Conservation (phyloP, 2,797 vertebrate genomes). For the Phylloscopus collybita region DNA sequence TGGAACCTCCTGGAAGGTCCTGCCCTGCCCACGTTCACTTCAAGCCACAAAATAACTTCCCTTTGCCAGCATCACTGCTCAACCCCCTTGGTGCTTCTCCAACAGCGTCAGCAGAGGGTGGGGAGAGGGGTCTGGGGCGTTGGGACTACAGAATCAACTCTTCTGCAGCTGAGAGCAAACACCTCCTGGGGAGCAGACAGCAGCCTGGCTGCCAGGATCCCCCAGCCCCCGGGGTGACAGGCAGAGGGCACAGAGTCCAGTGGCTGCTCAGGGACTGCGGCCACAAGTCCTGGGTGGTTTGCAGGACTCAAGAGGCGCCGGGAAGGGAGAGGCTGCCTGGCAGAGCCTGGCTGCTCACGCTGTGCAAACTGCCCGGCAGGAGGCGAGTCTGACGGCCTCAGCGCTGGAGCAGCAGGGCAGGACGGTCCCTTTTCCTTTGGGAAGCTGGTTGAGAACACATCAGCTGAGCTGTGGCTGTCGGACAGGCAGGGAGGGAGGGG, state of each 20-base stretch:
- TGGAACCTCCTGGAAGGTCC: neutral
- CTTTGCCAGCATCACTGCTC: neutral
- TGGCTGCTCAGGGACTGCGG: neutral
- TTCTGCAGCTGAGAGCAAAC: neutral
- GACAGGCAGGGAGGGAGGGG: neutral
- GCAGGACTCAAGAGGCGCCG: accelerated
- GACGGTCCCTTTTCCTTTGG: neutral
- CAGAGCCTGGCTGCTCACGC: accelerated
- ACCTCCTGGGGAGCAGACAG: neutral
- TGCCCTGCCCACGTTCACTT: neutral
- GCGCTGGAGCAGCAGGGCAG: neutral
- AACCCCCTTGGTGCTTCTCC: neutral
- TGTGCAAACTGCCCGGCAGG: accelerated
- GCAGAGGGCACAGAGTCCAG: neutral
- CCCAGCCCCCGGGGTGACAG: neutral
- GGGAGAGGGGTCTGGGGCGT: neutral
- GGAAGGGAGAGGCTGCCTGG: neutral
- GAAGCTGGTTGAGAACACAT: neutral
- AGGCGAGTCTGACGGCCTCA: neutral
- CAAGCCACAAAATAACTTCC: neutral
- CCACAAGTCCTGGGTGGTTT: neutral
- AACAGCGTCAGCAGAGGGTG: neutral
- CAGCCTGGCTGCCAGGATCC: neutral
- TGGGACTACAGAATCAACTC: neutral
- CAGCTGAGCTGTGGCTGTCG: neutral